Conservation (phyloP, 2,888 invertebrate genomes). For the Morinoia aosen region DNA sequence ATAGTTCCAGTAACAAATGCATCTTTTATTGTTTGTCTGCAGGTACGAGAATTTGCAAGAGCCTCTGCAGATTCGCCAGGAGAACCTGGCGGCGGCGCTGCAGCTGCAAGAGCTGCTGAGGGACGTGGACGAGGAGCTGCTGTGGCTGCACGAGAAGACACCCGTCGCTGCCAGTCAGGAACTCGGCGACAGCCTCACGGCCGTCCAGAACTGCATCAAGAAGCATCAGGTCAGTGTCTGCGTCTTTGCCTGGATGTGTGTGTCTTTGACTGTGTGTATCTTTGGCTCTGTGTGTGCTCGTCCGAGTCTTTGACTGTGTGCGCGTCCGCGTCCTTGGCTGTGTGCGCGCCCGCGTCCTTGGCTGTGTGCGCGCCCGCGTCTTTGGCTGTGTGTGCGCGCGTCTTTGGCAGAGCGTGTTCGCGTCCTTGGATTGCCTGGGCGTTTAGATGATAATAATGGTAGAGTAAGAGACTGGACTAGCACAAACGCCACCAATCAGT, state of each 20-base stretch:
- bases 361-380: too few relatives aligned
- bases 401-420: background rate
- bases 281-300: background rate
- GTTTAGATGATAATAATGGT: too few relatives aligned
- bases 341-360: too few relatives aligned
- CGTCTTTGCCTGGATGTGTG: background rate
- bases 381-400: too few relatives aligned
- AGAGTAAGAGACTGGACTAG: too few relatives aligned
- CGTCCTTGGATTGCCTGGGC: too few relatives aligned
- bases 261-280: background rate
- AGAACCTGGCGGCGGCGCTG: conserved; percentile 92
- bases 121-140: conserved; percentile 77
- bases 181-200: conserved; percentile 89
- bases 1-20: background rate
- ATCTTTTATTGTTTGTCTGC: background rate
- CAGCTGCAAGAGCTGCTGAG: conserved; percentile 84
- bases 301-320: background rate
- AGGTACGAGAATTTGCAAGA: conserved; percentile 78
- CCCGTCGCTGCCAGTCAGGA: conserved; percentile 82
- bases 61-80: conserved; percentile 90
- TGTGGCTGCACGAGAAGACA: conserved; percentile 93
- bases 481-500: too few relatives aligned
- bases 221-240: conserved; percentile 72
- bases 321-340: background rate
- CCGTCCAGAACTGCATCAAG: conserved; percentile 83